These are phyloP conservation scores for Bolinopsis microptera DNA, from an alignment of 37 sponge, comb jelly and placozoan genomes.

Conservation along the genomic window DNA sequence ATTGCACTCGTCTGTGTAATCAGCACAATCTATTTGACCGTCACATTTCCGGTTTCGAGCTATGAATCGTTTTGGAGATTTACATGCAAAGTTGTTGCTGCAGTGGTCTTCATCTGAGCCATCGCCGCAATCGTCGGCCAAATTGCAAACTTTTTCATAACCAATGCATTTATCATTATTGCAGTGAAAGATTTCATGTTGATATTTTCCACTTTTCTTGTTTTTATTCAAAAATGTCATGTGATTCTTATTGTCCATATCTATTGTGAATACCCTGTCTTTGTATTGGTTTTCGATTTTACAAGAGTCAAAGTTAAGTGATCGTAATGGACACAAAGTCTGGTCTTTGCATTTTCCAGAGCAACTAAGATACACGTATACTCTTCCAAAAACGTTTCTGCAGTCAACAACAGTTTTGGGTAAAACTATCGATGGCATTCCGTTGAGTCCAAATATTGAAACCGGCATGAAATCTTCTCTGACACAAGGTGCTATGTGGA, in stretches of 20 bases:
- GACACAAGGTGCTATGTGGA: neutral
- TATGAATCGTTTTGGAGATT: neutral
- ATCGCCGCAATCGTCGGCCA: neutral
- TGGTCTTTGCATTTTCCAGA: neutral
- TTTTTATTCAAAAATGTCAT: neutral
- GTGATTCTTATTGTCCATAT: neutral
- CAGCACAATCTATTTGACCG: neutral
- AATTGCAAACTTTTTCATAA: neutral
- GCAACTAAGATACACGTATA: neutral
- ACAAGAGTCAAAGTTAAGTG: neutral
- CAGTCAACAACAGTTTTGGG: neutral
- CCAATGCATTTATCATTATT: neutral
- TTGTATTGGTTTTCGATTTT: neutral
- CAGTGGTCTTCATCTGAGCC: neutral
- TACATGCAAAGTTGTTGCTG: neutral
- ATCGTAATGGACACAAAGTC: neutral
- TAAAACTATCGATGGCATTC: neutral
- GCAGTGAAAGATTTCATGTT: neutral
- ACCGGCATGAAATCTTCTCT: neutral
- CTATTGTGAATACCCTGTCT: neutral
- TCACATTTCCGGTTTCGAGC: neutral
- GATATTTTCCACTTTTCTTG: neutral
- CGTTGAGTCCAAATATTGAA: neutral
- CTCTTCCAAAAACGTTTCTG: neutral
- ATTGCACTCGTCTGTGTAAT: neutral